Base-by-base conservation (phyloP, 2,888 invertebrate species). In the Sinodicranocentrus sp. region DNA sequence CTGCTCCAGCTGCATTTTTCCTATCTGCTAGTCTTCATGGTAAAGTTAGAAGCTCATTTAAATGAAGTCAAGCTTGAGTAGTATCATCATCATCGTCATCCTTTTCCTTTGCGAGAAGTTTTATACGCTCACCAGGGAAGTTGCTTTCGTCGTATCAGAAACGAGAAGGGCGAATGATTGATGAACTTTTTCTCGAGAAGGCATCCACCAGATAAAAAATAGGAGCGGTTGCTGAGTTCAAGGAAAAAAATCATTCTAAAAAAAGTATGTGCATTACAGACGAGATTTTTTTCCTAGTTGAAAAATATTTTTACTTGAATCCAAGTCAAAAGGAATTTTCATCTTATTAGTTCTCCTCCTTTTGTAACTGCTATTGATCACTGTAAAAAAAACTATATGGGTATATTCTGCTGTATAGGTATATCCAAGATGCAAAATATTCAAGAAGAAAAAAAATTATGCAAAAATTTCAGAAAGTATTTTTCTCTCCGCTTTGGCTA, bases 101-200 rank as follows among this genome's bases (percentile, higher is more conserved):
- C 28, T 13, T 28, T 54, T n/a, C 25, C 23, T 23, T 26, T 17
- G 26, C 17, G 28, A 26, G 39, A 13, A 52, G 26, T 19, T 21
- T 59, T 52, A 59, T 70, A 44, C 59, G 28, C 78, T 71, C 78
- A 63, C 61, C 71, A 52, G 71, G 71, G 71, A 78, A 61, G 67
- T 21, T 25, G 26, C 48, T 44, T 19, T 10, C 43, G 52, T n/a
- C n/a, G n/a, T 44, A 57, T 33, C 25, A 44, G 77, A 77, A 44
- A n/a, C n/a, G n/a, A 70, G 76, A 67, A 59, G 59, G 78, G 63
- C 33, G 78, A 79, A 79, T 79, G 78, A 79, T 79, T 79, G 78
- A 79, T 79, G 78, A 79, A 71, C 78, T 70, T 70, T 79, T 79
- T 79, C 71, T 79, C 68, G 59, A 70, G 68, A 61, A 78, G 77